Percentiles rank a stretch among this genome's conserved stretches.
Evolutionary conservation across 2,797 vertebrate genomes (phyloP).

Genomic region (Coregonus suidteri): DNA sequence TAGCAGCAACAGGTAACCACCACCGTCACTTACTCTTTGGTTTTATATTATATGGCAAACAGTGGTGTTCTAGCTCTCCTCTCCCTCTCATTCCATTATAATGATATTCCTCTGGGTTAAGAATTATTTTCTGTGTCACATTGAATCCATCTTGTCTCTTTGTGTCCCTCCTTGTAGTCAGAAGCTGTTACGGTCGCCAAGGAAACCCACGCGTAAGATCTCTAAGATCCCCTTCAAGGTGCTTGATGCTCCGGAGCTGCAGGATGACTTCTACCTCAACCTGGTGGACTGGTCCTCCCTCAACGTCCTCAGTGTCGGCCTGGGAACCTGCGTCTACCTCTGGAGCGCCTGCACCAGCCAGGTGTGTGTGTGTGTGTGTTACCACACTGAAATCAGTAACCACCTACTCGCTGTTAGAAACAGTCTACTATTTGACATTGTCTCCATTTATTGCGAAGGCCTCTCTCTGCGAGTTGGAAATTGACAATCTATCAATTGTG

Average conservation of each 20-base stretch:
- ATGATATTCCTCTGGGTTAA: not conserved
- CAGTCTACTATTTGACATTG: not conserved
- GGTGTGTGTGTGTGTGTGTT: constrained; percentile 64
- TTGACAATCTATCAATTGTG: not conserved
- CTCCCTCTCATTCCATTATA: not conserved
- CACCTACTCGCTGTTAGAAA: too few species aligned
- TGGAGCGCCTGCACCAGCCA: constrained; percentile 99
- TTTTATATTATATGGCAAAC: too few species aligned
- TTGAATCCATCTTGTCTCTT: not conserved
- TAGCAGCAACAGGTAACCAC: constrained; percentile 94
- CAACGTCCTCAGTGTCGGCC: constrained; percentile 95
- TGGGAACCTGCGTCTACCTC: constrained; percentile 96
- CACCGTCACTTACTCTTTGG: not conserved
- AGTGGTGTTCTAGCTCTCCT: not conserved
- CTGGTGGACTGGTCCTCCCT: constrained; percentile 99
- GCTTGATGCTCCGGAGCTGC: constrained; percentile 94
- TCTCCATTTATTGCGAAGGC: not conserved
- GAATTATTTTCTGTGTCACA: not conserved
- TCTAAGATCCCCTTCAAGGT: constrained; percentile 99
- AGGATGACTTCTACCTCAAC: constrained; percentile 99
- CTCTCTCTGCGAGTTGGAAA: not conserved
- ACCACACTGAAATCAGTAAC: too few species aligned
- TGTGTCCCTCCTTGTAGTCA: constrained; percentile 74
- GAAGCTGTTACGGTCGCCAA: constrained; percentile 91
- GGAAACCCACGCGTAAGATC: constrained; percentile 97